Percentiles rank a stretch among this genome's conserved stretches.
These are phyloP conservation scores for Litocranius walleri DNA, from an alignment of 2,113 vertebrate genomes.

Conservation along the genomic window DNA sequence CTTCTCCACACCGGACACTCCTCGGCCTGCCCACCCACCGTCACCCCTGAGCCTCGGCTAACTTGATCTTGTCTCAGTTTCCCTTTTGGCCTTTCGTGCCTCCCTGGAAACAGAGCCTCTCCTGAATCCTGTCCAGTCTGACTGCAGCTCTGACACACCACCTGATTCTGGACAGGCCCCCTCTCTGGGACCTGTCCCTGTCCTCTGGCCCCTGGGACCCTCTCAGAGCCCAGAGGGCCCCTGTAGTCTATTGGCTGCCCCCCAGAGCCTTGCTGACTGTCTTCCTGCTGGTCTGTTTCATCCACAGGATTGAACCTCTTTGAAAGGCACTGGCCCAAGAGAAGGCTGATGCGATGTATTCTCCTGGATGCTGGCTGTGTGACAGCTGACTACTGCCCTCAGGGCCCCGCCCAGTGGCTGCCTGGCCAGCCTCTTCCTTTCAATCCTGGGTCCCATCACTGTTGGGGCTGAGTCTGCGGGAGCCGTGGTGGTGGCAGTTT, in stretches of 20 bases:
- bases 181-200: neutral
- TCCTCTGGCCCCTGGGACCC: fast-evolving
- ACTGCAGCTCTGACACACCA: neutral
- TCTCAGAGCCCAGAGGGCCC: neutral
- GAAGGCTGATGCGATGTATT: neutral
- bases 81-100: neutral
- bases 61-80: neutral
- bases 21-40: neutral
- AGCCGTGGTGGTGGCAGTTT: neutral
- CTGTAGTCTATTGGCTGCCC: neutral
- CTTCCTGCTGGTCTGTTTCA: neutral
- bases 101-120: neutral
- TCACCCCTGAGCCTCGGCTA: neutral
- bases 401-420: neutral
- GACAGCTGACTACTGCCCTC: neutral
- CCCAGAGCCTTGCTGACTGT: neutral
- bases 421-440: neutral
- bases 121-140: neutral
- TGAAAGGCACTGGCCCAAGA: neutral
- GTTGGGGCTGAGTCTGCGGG: neutral
- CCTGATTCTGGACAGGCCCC: neutral
- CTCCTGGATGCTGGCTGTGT: neutral
- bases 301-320: neutral
- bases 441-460: no score
- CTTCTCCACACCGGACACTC: neutral